Conservation (phyloP, 2,888 invertebrate species). For the Andrena praecox region DNA sequence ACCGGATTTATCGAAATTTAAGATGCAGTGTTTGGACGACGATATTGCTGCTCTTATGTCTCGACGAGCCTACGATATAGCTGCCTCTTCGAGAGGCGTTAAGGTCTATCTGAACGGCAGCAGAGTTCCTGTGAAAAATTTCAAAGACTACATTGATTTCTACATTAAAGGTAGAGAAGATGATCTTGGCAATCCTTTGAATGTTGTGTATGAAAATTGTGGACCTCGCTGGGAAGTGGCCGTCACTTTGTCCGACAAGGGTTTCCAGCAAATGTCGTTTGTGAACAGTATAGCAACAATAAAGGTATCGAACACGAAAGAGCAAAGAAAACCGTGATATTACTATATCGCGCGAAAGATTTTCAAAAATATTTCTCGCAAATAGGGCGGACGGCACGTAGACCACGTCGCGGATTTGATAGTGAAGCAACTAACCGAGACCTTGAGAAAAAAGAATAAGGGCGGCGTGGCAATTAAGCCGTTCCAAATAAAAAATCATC, state of each 20-base stretch:
- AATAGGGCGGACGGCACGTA: constrained; percentile 96
- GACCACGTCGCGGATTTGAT: constrained; percentile 97
- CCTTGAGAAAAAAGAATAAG: constrained; percentile 96
- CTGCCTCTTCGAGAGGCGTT: constrained; percentile 95
- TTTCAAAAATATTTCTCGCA: constrained; percentile 28
- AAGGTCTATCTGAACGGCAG: constrained; percentile 97
- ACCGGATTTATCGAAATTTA: constrained; percentile 97
- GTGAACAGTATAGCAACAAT: constrained; percentile 99
- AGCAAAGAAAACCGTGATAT: background rate
- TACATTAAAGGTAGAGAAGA: constrained; percentile 94
- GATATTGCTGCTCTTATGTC: constrained; percentile 97
- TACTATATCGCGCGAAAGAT: background rate
- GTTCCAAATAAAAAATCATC: constrained; percentile 96
- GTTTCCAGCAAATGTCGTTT: constrained; percentile 99
- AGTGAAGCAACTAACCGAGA: constrained; percentile 94
- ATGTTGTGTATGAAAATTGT: constrained; percentile 93
- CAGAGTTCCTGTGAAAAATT: constrained; percentile 93
- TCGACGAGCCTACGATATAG: constrained; percentile 97
- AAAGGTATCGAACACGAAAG: constrained; percentile 87
- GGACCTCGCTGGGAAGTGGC: constrained; percentile 98
- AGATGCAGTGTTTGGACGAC: constrained; percentile 96
- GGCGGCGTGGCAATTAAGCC: constrained; percentile 96
- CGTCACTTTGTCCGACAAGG: constrained; percentile 92
- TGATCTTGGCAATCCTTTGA: constrained; percentile 93
- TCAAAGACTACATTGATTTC: constrained; percentile 98